Base-by-base conservation (phyloP, 1,140 invertebrate genomes). In the Lordiphosa collinella region DNA sequence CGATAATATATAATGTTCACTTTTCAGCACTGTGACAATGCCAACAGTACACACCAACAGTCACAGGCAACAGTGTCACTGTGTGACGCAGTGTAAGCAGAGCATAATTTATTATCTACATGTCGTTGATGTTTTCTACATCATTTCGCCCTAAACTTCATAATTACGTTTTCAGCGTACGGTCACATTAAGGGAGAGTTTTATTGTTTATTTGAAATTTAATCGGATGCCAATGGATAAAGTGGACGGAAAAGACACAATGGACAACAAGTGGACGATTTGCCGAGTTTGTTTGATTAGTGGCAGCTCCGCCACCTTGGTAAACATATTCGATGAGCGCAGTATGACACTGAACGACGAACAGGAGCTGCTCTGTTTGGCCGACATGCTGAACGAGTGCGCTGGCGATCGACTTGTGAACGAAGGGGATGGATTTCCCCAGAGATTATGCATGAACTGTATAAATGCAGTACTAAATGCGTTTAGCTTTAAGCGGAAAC, bases 331-430 rank as follows among this genome's bases (percentile, higher is more conserved):
- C 10, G 34, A 7, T 4, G 53, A 32, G 14, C 25, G 2, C 25
- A 29, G 0, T 29, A 1, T 10, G 3, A n/a, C 2, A 10, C 14
- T 18, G n/a, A 10, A 1, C 5, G 14, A 18, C 2, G 54, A 12
- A 14, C 11, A 13, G 25, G 40, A 47, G 16, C 43, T 36, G 2
- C 11, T 29, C 1, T 29, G n/a, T 7, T 16, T 61, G 43, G 58
- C 58, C 1, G 13, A 9, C 5, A 61, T 61, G 58, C 12, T 61
- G 13, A 34, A 16, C 9, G 29, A 60, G 29, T 61, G 58, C 58
- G 40, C 25, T 12, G 36, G 18, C 7, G 5, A 29, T 29, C 40
- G 43, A n/a, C 11, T 2, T 2, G 35, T 61, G 9, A 3, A 1
- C 4, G n/a, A 2, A 8, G 3, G 4, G 2, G 58, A 61, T 4